These are phyloP conservation scores for Macropus fuliginosus DNA, from an alignment of 2,797 vertebrate species.

Conservation along the genomic window DNA sequence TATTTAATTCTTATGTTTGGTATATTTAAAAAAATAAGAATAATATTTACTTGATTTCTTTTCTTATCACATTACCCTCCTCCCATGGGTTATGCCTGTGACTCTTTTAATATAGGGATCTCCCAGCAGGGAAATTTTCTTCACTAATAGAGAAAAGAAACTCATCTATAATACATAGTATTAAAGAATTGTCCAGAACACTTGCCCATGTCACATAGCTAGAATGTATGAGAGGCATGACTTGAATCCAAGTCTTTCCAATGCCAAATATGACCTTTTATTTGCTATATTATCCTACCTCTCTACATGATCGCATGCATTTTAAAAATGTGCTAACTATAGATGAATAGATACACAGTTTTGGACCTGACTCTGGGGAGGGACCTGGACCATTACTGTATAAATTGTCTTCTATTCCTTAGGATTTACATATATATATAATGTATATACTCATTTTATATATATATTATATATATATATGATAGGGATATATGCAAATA, in stretches of 20 bases:
- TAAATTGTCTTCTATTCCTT: neutral
- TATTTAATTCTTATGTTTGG: neutral
- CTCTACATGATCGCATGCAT: neutral
- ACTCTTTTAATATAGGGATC: neutral
- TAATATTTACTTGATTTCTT: neutral
- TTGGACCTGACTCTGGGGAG: neutral
- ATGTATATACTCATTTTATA: too few species aligned
- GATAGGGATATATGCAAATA: too few species aligned
- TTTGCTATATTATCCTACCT: neutral
- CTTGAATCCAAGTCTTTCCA: neutral
- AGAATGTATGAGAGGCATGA: neutral
- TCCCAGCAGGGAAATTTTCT: too few species aligned
- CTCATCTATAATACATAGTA: neutral
- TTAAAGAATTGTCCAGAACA: neutral
- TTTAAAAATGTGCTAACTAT: neutral
- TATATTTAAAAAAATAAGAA: neutral
- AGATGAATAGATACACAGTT: neutral
- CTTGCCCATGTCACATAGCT: neutral
- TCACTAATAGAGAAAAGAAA: too few species aligned
- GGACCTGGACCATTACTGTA: neutral
- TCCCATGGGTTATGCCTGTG: too few species aligned
- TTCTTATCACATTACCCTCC: neutral
- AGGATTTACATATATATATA: neutral
- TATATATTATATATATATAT: too few species aligned
- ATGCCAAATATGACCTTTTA: neutral